These are phyloP conservation scores for Liasis olivaceus DNA, from an alignment of 2,797 vertebrate genomes.

Conservation along the genomic window DNA sequence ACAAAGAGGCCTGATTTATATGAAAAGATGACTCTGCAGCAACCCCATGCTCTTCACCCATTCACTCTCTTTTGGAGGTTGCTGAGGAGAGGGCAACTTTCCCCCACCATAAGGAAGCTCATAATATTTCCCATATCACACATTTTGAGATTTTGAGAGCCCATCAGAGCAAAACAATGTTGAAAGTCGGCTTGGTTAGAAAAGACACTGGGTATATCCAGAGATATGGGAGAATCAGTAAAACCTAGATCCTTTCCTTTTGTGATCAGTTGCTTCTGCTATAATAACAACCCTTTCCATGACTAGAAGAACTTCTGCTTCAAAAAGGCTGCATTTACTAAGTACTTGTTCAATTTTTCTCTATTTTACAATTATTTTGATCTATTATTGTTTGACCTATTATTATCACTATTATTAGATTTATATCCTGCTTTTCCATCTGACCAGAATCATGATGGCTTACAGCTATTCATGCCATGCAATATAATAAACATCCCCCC, in stretches of 20 bases:
- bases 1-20: not conserved
- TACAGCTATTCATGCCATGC: no score
- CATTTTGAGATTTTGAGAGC: no score
- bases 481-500: not conserved
- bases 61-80: no score
- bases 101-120: no score
- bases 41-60: no score
- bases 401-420: not conserved
- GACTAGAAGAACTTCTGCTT: not conserved
- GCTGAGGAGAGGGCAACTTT: no score
- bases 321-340: not conserved
- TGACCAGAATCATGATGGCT: no score
- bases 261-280: not conserved
- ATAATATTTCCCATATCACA: no score
- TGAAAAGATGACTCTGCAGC: not conserved
- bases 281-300: not conserved
- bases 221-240: not conserved
- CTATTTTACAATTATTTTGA: not conserved
- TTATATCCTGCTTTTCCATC: not conserved
- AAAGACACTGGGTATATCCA: no score
- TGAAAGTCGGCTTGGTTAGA: not conserved
- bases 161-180: not conserved
- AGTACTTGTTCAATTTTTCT: not conserved
- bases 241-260: not conserved
- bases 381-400: no score